These are phyloP conservation scores for Cariama cristata DNA, from an alignment of 2,113 vertebrate genomes.

Conservation along the genomic window DNA sequence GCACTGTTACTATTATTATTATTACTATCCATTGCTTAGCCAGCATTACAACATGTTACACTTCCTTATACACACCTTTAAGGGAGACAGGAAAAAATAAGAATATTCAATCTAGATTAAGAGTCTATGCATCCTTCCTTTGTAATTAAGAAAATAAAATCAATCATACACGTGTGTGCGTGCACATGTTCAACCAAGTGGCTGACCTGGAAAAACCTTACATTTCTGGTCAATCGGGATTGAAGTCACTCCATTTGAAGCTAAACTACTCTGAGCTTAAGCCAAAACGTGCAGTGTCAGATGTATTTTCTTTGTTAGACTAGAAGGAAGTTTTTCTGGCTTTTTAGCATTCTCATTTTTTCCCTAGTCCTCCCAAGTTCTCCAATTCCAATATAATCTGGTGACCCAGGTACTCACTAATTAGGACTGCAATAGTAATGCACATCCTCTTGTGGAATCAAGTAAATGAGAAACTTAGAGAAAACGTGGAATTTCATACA, in stretches of 20 bases:
- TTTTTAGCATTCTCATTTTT: neutral
- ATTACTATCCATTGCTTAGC: neutral
- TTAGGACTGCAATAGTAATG: neutral
- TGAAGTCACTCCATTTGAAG: neutral
- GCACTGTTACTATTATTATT: neutral
- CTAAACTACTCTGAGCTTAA: neutral
- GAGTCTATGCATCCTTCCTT: constrained; percentile 23
- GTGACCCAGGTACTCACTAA: neutral
- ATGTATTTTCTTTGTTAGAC: neutral
- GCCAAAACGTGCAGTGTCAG: neutral
- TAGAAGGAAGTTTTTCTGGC: neutral
- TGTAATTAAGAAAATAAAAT: neutral
- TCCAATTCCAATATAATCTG: neutral
- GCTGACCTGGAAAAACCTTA: neutral
- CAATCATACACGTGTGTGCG: neutral
- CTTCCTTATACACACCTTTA: constrained; percentile 33
- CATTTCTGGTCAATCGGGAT: neutral
- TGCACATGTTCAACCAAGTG: neutral
- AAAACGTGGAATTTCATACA: neutral
- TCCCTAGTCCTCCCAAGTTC: neutral
- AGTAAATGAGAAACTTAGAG: neutral
- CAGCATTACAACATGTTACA: neutral
- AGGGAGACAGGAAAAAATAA: constrained; percentile 55
- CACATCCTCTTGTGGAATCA: neutral
- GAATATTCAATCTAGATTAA: constrained; percentile 24